Conservation (phyloP, 2,797 vertebrate genomes). For the Saxicola maurus region DNA sequence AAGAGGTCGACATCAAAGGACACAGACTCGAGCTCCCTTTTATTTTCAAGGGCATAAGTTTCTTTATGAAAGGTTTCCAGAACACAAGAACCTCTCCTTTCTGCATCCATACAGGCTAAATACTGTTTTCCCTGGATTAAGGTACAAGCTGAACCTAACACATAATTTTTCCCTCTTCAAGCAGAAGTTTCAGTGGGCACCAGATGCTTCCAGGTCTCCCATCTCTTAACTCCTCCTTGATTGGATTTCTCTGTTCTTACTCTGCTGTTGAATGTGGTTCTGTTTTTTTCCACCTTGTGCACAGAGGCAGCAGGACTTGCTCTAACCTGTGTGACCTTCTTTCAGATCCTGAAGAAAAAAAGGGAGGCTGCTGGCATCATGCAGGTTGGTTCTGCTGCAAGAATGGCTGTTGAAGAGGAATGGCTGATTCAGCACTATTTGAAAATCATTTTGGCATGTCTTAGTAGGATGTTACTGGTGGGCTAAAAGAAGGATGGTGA, state of each 20-base stretch:
- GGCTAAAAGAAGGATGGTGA: background rate
- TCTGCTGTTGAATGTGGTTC: background rate
- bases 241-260: background rate
- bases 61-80: background rate
- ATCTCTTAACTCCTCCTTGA: background rate
- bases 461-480: background rate
- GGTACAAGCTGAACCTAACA: background rate
- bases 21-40: background rate
- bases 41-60: background rate
- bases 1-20: background rate
- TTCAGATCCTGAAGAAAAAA: background rate
- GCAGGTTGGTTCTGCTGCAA: background rate
- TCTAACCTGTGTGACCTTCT: background rate
- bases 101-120: background rate
- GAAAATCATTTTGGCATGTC: background rate
- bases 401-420: background rate
- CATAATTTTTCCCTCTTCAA: background rate
- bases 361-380: background rate
- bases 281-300: background rate
- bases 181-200: background rate
- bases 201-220: background rate
- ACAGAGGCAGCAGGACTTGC: background rate
- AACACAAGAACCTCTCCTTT: background rate
- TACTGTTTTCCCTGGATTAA: background rate
- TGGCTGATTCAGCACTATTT: background rate